A percentile compares a stretch with the other conserved stretches of the same genome.
These are phyloP conservation scores for Trypoxylus dichotomus DNA, from an alignment of 1,140 invertebrate genomes.

Conservation along the genomic window DNA sequence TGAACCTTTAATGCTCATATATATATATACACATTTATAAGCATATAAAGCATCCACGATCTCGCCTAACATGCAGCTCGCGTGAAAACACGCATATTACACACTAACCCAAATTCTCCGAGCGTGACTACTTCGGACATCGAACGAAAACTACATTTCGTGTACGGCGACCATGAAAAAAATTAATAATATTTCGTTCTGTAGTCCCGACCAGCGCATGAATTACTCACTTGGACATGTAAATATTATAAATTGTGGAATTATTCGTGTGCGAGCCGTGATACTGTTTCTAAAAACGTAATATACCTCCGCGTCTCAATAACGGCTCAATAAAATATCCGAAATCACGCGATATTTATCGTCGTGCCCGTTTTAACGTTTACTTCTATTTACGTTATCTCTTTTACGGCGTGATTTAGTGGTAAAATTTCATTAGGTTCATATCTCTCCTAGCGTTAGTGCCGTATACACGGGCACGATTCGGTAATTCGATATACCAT, in stretches of 20 bases:
- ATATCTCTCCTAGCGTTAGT: neutral
- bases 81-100: constrained; percentile 11
- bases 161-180: neutral
- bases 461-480: neutral
- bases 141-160: neutral
- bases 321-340: constrained; percentile 8
- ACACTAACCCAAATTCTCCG: neutral
- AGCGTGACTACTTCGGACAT: neutral
- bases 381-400: constrained; percentile 14
- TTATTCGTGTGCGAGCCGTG: neutral
- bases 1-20: neutral
- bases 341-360: constrained; percentile 17
- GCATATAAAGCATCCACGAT: neutral
- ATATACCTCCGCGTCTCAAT: neutral
- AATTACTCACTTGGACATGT: neutral
- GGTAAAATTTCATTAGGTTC: constrained; percentile 12
- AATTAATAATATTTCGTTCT: constrained; percentile 6
- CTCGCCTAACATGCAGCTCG: neutral
- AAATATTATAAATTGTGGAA: constrained; percentile 15
- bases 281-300: neutral
- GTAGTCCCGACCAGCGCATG: neutral
- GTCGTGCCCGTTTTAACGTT: constrained; percentile 4
- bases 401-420: constrained; percentile 17
- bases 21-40: too few relatives aligned
- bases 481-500: constrained; percentile 9